A percentile compares a stretch with the other conserved stretches of the same genome.
These are phyloP conservation scores for Hyperoplus lanceolatus DNA, from an alignment of 2,797 vertebrate species.

Conservation along the genomic window DNA sequence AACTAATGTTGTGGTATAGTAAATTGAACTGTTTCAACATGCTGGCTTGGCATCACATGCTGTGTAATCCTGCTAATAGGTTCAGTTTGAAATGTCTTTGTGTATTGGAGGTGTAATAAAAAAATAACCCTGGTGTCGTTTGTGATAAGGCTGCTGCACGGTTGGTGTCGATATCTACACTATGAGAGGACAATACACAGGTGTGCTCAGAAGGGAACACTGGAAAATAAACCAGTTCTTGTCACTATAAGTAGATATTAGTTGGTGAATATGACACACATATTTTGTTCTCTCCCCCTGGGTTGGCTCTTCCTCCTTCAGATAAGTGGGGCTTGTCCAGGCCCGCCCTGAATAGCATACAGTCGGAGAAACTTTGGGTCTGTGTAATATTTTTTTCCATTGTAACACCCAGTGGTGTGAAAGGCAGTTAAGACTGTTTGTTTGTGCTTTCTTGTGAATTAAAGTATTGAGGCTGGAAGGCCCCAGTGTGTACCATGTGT, in stretches of 20 bases:
- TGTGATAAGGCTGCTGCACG: not conserved
- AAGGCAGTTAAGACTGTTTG: slow-evolving; percentile 5
- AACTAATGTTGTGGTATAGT: not conserved
- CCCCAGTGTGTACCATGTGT: not conserved
- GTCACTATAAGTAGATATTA: slow-evolving; percentile 2
- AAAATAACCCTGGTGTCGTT: not conserved
- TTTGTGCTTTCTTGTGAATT: slow-evolving; percentile 8
- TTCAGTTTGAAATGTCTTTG: not conserved
- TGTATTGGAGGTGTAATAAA: not conserved
- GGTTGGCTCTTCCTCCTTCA: slow-evolving; percentile 35
- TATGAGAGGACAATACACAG: not conserved
- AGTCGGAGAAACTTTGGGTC: slow-evolving; percentile 33
- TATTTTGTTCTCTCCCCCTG: slow-evolving; percentile 33
- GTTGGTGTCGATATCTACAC: not conserved
- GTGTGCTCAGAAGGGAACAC: not conserved
- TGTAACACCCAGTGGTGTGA: slow-evolving; percentile 9
- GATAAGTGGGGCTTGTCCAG: slow-evolving; percentile 62
- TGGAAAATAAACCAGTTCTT: slow-evolving; percentile 33
- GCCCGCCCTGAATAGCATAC: slow-evolving; percentile 49
- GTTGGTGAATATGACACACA: slow-evolving; percentile 31
- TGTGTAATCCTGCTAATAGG: not conserved
- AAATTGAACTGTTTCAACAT: not conserved
- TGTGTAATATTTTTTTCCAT: slow-evolving; percentile 44
- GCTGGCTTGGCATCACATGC: slow-evolving; percentile 13
- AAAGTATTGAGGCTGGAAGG: not conserved